phyloP scores from a whole-genome alignment of 2,113 vertebrate species.

The Ramphastos sulfuratus region DNA sequence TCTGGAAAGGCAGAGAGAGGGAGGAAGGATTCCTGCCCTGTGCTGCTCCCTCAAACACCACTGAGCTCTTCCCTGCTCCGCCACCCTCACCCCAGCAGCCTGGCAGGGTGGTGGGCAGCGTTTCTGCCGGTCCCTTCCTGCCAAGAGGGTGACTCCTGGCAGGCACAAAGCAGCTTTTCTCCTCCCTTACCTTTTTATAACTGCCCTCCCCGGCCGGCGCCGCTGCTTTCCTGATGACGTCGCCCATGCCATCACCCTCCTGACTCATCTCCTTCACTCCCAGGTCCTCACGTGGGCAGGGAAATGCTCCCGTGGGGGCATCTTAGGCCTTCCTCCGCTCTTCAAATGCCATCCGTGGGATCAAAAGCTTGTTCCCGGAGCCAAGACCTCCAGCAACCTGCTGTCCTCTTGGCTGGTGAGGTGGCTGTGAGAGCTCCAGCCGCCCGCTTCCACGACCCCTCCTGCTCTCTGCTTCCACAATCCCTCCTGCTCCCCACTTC shows the following conservation, averaged over 20 bases:
- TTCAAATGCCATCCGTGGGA: neutral
- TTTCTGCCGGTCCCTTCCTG: accelerated
- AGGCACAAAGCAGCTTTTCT: constrained; percentile 41
- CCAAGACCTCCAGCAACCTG: neutral
- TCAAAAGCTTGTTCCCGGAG: accelerated
- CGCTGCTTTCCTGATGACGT: constrained; percentile 82
- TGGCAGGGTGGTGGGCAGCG: accelerated
- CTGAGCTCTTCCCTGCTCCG: neutral
- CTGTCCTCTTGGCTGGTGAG: accelerated
- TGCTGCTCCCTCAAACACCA: accelerated
- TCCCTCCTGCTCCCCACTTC: too few species aligned
- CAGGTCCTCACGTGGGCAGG: constrained; percentile 15
- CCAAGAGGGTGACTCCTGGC: neutral
- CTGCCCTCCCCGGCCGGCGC: constrained; percentile 76
- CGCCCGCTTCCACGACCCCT: too few species aligned
- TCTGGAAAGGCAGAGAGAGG: accelerated
- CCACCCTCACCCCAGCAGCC: accelerated
- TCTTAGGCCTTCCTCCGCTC: neutral
- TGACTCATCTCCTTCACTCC: constrained; percentile 72
- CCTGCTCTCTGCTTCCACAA: too few species aligned
- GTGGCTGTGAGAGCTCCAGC: neutral
- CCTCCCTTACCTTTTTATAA: constrained; percentile 91
- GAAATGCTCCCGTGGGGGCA: neutral
- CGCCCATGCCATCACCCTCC: constrained; percentile 81
- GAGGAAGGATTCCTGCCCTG: neutral